Conservation (phyloP, 2,113 vertebrate species). For the Phyllopteryx taeniolatus region DNA sequence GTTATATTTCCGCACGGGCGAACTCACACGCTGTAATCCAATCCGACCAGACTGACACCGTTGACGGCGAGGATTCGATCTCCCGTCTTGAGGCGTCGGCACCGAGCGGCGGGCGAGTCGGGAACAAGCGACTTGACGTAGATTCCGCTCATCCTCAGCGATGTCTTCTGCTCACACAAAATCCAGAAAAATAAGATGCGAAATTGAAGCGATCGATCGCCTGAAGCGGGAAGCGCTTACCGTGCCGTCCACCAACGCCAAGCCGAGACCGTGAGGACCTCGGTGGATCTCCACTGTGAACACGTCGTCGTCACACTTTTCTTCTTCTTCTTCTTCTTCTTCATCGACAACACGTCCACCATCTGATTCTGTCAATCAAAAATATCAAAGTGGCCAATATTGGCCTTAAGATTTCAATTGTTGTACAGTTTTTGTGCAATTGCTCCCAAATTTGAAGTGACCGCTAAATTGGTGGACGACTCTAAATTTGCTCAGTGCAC, state of each 20-base stretch:
- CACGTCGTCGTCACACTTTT: constrained; percentile 70
- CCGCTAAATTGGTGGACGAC: too few relatives aligned
- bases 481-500: too few relatives aligned
- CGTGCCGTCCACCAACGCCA: constrained; percentile 76
- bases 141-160: constrained; percentile 71
- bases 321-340: constrained; percentile 28
- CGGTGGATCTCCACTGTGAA: constrained; percentile 72
- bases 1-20: neutral
- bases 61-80: constrained; percentile 78
- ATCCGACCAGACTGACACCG: constrained; percentile 73
- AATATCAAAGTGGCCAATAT: too few relatives aligned
- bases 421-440: too few relatives aligned
- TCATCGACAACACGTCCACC: neutral
- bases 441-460: too few relatives aligned
- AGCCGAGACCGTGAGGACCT: constrained; percentile 74
- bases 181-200: neutral
- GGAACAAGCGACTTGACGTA: constrained; percentile 77
- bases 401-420: too few relatives aligned
- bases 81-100: constrained; percentile 64
- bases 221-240: constrained; percentile 40
- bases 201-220: neutral
- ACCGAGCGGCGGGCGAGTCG: constrained; percentile 68
- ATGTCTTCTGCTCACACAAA: constrained; percentile 66
- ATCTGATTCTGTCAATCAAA: neutral
- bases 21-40: constrained; percentile 73